Base-by-base conservation (phyloP, 2,888 invertebrate genomes). In the Pasiphila rectangulata region DNA sequence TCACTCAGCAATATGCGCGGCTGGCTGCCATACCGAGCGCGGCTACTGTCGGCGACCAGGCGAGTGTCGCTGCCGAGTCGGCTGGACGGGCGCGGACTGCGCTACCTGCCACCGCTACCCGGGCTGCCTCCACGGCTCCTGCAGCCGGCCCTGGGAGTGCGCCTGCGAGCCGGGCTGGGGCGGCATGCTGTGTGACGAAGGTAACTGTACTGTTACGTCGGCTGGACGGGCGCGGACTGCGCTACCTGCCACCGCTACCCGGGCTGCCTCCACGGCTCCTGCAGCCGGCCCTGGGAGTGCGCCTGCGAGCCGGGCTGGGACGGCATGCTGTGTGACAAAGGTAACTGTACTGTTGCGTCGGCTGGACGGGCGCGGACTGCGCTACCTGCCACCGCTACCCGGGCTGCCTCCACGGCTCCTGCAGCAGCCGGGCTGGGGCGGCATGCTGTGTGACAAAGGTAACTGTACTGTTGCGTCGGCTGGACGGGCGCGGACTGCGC, bases 121-220 rank as follows among this genome's bases (percentile, higher is more conserved):
- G 0, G 96, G 96, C 54, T 98, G 97, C 73, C 91, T 92, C 44
- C 93, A 97, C 71, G 98, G 98, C 12, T 90, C 92, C 41, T 98
- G 98, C 77, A 90, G 90, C 45, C 88, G 93, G 39, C 96, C 97
- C 1, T 97, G 96, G 96, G 95, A 97, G 75, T 98, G 98, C 79
- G 91, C 93, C 69, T 98, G 98, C 77, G 90, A 94, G 60, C 90
- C 92, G 1, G 97, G 97, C 38, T 96, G 95, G 95, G 95, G 96
- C 35, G 97, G 97, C 57, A 94, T 96, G 90, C 91, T 96, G 10
- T 98, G 98, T 75, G 95, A 97, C 75, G 95, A 96, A 92, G 93
- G 96, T 96, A 74, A 29, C 4, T 12, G 4, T 10, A 32, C 5
- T 6, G 17, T 7, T 6, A 17, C 9, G 37, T 25, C 5, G 25